phyloP scores from a whole-genome alignment of 1,140 invertebrate species.

The Callitettix versicolor region DNA sequence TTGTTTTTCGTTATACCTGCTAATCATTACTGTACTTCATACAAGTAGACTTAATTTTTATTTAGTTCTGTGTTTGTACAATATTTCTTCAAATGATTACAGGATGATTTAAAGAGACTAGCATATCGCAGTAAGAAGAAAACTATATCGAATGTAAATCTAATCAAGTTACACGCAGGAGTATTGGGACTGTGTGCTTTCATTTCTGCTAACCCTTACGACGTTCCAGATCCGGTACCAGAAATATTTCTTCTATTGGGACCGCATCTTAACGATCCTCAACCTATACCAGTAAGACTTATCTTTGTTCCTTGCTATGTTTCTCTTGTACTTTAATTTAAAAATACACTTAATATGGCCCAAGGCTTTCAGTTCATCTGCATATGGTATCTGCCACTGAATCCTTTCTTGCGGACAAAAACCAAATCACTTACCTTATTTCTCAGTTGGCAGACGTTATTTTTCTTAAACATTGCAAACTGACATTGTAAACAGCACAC shows the following conservation, averaged over 20 bases:
- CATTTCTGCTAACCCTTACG: conserved; percentile 80
- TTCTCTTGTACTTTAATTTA: no score
- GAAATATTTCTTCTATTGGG: conserved; percentile 69
- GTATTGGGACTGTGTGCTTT: conserved; percentile 83
- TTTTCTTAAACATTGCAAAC: no score
- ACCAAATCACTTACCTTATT: no score
- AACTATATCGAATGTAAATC: conserved; percentile 30
- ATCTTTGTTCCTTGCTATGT: no score
- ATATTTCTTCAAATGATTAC: not conserved
- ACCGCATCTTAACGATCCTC: conserved; percentile 72
- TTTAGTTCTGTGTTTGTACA: no score
- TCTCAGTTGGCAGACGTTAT: no score
- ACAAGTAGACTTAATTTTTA: not conserved
- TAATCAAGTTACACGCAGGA: conserved; percentile 66
- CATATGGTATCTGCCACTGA: no score
- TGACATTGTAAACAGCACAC: no score
- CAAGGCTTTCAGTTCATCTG: no score
- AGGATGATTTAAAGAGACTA: not conserved
- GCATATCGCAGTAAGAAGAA: not conserved
- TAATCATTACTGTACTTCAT: not conserved
- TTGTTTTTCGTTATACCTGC: no score
- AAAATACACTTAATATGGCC: no score
- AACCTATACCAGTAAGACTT: conserved; percentile 84
- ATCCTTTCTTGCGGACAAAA: no score
- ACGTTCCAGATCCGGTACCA: conserved; percentile 75